phyloP scores from a whole-genome alignment of 2,113 vertebrate genomes.

The Phrynosoma platyrhinos region DNA sequence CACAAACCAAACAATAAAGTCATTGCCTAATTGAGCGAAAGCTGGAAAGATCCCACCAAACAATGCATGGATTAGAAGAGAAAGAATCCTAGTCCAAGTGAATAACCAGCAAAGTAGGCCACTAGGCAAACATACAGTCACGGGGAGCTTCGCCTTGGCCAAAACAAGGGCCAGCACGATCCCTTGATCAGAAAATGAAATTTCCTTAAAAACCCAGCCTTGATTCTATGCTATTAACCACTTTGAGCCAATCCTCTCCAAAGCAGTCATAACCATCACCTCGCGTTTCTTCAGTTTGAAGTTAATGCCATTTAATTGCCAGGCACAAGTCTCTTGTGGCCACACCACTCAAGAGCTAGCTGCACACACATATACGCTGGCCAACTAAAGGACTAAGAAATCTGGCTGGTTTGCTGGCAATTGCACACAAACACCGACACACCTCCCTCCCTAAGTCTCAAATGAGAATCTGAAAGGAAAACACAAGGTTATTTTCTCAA shows the following conservation, averaged over 20 bases:
- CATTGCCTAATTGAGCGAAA: constrained; percentile 44
- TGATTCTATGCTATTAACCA: background rate
- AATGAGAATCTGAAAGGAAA: constrained; percentile 64
- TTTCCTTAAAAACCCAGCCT: background rate
- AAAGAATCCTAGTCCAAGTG: background rate
- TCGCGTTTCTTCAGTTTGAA: constrained; percentile 22
- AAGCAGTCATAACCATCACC: background rate
- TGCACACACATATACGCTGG: background rate
- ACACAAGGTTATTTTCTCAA: constrained; percentile 72
- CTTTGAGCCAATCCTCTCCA: background rate
- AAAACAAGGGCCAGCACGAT: background rate
- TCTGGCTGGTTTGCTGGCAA: background rate
- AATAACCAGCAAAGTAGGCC: background rate
- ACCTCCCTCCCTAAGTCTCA: constrained; percentile 23
- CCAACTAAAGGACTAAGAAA: background rate
- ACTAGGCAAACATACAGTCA: rapidly evolving
- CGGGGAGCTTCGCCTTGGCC: background rate
- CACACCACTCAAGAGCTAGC: no score
- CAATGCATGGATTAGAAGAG: constrained; percentile 39
- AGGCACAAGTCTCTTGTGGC: background rate
- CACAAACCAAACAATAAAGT: background rate
- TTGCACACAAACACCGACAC: background rate
- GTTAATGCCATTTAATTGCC: constrained; percentile 40
- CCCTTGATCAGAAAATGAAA: background rate
- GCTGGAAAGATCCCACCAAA: constrained; percentile 46